A percentile compares a stretch with the other conserved stretches of the same genome.
Evolutionary conservation across 2,888 invertebrate genomes (phyloP).

Genomic region (Erannis defoliaria): DNA sequence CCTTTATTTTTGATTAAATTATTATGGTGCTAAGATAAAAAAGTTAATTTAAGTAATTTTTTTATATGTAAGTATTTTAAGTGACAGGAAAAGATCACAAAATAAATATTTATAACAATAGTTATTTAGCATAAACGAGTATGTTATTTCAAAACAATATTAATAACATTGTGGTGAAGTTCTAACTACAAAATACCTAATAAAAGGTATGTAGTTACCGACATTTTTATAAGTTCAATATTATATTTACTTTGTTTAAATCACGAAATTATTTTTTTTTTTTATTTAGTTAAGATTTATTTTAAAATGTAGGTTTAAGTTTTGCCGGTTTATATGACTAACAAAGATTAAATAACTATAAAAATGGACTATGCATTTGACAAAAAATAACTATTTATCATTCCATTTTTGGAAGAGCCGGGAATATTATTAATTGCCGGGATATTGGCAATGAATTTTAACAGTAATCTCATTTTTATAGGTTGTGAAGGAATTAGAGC

Average conservation of each 20-base stretch:
- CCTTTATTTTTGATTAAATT: slow-evolving; percentile 42
- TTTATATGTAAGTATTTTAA: slow-evolving; percentile 37
- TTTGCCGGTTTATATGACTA: slow-evolving; percentile 16
- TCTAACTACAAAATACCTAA: slow-evolving; percentile 1
- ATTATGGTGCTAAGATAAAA: slow-evolving; percentile 63
- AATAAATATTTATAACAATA: slow-evolving; percentile 1
- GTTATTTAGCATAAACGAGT: background rate
- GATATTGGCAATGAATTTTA: slow-evolving; percentile 65
- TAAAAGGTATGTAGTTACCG: background rate
- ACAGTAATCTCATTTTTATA: slow-evolving; percentile 77
- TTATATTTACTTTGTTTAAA: slow-evolving; percentile 19
- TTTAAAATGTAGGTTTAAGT: slow-evolving; percentile 5
- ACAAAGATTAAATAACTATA: slow-evolving; percentile 2
- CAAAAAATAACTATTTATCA: slow-evolving; percentile 55
- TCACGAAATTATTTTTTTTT: slow-evolving; percentile 15
- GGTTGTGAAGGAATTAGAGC: slow-evolving; percentile 65
- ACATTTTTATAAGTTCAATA: slow-evolving; percentile 12
- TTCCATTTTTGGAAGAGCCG: slow-evolving; percentile 66
- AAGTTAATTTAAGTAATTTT: slow-evolving; percentile 48
- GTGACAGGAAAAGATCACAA: slow-evolving; percentile 43
- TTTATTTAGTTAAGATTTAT: slow-evolving; percentile 3
- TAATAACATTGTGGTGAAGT: background rate
- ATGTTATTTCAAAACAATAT: background rate
- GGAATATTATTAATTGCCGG: too few species aligned
- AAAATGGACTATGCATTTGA: slow-evolving; percentile 58